Base-by-base conservation (phyloP, 2,888 invertebrate species). In the Drosophila cyrtoloma region DNA sequence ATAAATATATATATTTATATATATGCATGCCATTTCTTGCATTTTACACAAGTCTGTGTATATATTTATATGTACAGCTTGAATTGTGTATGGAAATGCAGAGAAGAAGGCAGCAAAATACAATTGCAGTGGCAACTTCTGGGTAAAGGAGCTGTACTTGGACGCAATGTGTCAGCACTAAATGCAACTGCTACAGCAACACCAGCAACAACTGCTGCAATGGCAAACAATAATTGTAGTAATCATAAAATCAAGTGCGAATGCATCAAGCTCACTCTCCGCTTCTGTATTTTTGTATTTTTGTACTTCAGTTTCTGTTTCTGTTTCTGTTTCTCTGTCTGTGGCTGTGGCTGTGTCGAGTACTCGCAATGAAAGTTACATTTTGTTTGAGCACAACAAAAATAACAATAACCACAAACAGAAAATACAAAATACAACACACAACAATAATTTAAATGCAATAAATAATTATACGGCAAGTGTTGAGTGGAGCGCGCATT, bases 401-500 rank as follows among this genome's bases (percentile, higher is more conserved):
- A 76, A 47, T 60, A 70, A 51, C 63, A 75, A 42, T 39, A 70
- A 68, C 42, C 71, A 50, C 44, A 68, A 10, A 10, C 62, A 74
- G n/a, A n/a, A 42, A 44, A 44, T 44, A 44, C 22, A 16, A 26
- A 47, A 26, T 47, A 63, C 63, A 79, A 66, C 75, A 82, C 67
- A 71, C 77, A 81, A 91, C 84, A 91, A 91, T 88, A 86, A 91
- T 91, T 90, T 89, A 89, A 90, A 91, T 91, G 90, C 91, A 90
- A 90, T 90, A 90, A 90, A 91, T 90, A 90, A 90, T 90, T 90
- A 90, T 90, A 90, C 80, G 75, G 79, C 89, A 90, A 89, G 89
- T 87, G 86, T 86, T 90, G 86, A 90, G 90, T 90, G 88, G 88
- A 88, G 83, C 88, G 86, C 77, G 88, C 86, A 86, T 86, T 90